A percentile compares a stretch with the other conserved stretches of the same genome.
phyloP scores from a whole-genome alignment of 1,140 invertebrate species.

The Antheraea pernyi region DNA sequence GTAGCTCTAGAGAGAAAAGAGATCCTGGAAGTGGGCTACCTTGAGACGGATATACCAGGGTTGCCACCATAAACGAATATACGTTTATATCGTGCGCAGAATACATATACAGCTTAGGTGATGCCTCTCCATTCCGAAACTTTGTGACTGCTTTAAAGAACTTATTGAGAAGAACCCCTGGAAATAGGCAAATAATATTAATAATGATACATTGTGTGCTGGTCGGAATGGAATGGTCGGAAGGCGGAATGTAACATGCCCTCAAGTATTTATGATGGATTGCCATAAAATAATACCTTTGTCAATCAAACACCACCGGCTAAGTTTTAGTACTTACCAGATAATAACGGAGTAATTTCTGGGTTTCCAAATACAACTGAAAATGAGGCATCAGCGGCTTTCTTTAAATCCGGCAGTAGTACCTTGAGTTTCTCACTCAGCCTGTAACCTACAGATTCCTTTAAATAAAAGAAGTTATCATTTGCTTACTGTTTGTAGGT shows the following conservation, averaged over 20 bases:
- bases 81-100: conserved; percentile 26
- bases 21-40: conserved; percentile 13
- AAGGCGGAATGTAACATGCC: too few relatives aligned
- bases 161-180: conserved; percentile 23
- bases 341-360: not conserved
- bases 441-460: not conserved
- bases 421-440: not conserved
- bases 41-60: conserved; percentile 6
- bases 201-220: too few relatives aligned
- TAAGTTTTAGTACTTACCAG: not conserved
- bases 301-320: too few relatives aligned
- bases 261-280: too few relatives aligned
- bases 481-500: too few relatives aligned
- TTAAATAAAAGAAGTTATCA: not conserved
- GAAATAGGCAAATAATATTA: not conserved
- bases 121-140: conserved; percentile 6
- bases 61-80: conserved; percentile 12
- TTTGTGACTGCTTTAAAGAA: conserved; percentile 19
- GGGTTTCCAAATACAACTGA: not conserved
- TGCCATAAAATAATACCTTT: too few relatives aligned
- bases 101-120: conserved; percentile 17
- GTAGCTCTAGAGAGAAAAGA: conserved; percentile 19
- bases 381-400: not conserved
- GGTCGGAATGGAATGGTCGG: too few relatives aligned
- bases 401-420: not conserved